Conservation (phyloP, 2,888 invertebrate genomes). For the Syrphus vitripennis region DNA sequence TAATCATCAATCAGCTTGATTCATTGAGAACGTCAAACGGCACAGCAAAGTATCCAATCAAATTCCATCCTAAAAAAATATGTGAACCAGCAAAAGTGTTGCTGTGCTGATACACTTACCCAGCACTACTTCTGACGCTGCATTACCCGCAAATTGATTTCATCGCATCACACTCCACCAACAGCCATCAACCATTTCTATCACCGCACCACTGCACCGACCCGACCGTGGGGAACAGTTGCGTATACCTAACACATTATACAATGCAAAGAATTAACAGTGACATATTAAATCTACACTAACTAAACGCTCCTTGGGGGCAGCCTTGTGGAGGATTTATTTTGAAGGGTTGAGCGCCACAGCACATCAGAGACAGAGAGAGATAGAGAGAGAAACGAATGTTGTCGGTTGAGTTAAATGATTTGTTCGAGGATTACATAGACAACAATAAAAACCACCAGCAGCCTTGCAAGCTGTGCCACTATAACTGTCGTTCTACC, state of each 20-base stretch:
- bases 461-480: neutral
- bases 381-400: neutral
- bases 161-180: conserved; percentile 3
- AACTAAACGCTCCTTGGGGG: conserved; percentile 36
- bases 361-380: neutral
- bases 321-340: conserved; percentile 8
- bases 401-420: conserved; percentile 45
- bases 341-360: neutral
- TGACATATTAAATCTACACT: conserved; percentile 47
- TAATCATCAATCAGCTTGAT: conserved; percentile 56
- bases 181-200: neutral
- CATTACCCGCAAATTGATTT: conserved; percentile 43
- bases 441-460: conserved; percentile 13
- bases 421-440: conserved; percentile 32
- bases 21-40: conserved; percentile 1
- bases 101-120: neutral
- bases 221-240: neutral
- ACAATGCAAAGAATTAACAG: conserved; percentile 37
- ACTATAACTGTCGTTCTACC: neutral
- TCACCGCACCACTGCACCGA: neutral
- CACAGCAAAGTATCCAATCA: too few species aligned
- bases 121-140: neutral
- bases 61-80: neutral
- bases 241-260: neutral
- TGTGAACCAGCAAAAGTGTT: neutral